Conservation (phyloP, 2,797 vertebrate genomes). For the Xenentodon cancila region DNA sequence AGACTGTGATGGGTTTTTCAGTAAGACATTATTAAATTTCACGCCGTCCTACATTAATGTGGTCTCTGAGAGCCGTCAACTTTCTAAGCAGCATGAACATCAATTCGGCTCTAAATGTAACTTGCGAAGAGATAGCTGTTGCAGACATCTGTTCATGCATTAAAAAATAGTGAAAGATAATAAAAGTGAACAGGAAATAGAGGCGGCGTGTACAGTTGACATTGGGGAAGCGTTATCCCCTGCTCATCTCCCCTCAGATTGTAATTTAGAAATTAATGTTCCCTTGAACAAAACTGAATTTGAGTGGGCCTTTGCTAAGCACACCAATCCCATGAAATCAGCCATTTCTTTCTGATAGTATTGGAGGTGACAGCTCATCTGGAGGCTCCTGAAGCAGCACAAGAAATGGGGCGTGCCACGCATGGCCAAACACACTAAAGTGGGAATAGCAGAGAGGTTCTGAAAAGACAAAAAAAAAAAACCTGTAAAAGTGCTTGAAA, state of each 20-base stretch:
- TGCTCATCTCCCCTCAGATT: constrained; percentile 34
- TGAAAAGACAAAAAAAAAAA: constrained; percentile 16
- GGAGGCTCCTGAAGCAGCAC: constrained; percentile 35
- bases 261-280: constrained; percentile 34
- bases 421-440: constrained; percentile 40
- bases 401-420: constrained; percentile 49
- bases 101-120: constrained; percentile 23
- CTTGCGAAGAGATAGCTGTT: constrained; percentile 7
- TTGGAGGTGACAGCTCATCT: constrained; percentile 70
- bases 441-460: constrained; percentile 15
- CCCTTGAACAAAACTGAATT: constrained; percentile 59
- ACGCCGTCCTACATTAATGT: constrained; percentile 6
- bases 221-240: constrained; percentile 23
- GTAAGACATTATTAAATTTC: constrained; percentile 26
- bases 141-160: constrained; percentile 22
- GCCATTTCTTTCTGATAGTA: constrained; percentile 57
- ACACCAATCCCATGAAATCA: constrained; percentile 55
- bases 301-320: constrained; percentile 35
- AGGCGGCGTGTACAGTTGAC: neutral
- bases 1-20: constrained; percentile 24
- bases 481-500: constrained; percentile 16
- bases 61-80: constrained; percentile 16
- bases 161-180: constrained; percentile 11
- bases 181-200: constrained; percentile 11
- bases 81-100: constrained; percentile 11